These are phyloP conservation scores for Drosophila ezoana DNA, from an alignment of 2,888 invertebrate genomes.

Conservation along the genomic window DNA sequence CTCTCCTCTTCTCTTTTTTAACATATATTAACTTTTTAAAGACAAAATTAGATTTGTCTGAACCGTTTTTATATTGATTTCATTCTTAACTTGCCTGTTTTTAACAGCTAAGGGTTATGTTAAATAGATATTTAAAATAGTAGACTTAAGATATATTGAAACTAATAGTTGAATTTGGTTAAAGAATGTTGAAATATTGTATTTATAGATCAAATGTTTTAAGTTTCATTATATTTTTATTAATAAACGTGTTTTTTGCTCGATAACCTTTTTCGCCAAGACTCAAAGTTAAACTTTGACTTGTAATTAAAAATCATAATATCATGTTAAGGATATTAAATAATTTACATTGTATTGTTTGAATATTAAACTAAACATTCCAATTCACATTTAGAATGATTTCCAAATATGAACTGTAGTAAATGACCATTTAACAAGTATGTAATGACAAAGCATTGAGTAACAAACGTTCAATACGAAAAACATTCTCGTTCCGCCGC, in stretches of 20 bases:
- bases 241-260: slow-evolving; percentile 9
- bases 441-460: too few relatives aligned
- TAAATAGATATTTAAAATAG: slow-evolving; percentile 6
- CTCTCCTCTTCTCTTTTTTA: too few relatives aligned
- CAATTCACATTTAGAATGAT: too few relatives aligned
- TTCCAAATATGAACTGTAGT: too few relatives aligned
- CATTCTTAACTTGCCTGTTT: neutral
- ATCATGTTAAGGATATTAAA: neutral
- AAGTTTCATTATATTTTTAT: slow-evolving; percentile 5
- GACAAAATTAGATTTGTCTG: neutral
- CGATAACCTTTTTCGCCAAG: slow-evolving; percentile 1
- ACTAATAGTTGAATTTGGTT: neutral
- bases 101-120: neutral
- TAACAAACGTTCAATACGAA: too few relatives aligned
- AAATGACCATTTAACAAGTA: too few relatives aligned
- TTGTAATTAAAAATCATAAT: neutral
- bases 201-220: neutral
- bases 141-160: neutral
- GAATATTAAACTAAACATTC: neutral
- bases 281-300: slow-evolving; percentile 6
- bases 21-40: too few relatives aligned
- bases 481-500: too few relatives aligned
- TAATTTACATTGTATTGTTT: too few relatives aligned
- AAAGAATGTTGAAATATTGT: slow-evolving; percentile 13
- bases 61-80: slow-evolving; percentile 1